Percentiles rank a stretch among this genome's conserved stretches.
phyloP scores from a whole-genome alignment of 2,113 vertebrate species.

The Myiozetetes cayanensis region DNA sequence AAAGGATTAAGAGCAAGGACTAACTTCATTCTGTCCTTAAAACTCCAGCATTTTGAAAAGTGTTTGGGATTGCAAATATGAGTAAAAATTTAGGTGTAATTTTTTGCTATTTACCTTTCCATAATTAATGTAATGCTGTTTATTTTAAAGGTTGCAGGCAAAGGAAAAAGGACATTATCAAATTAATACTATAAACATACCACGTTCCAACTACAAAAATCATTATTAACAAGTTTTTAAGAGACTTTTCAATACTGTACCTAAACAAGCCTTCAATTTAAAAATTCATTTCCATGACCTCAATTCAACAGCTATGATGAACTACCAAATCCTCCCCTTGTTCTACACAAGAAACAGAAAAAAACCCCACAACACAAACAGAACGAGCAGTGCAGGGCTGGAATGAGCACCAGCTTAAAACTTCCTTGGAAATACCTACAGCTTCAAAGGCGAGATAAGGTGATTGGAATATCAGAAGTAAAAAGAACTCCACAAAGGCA shows the following conservation, averaged over 20 bases:
- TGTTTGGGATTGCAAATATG: background rate
- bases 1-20: background rate
- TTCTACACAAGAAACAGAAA: background rate
- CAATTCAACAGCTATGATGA: background rate
- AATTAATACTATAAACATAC: background rate
- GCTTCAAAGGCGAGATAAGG: background rate
- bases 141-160: background rate
- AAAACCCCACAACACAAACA: background rate
- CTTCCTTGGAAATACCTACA: background rate
- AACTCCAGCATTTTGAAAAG: background rate
- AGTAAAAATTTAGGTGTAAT: background rate
- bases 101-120: background rate
- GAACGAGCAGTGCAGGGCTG: fast-evolving
- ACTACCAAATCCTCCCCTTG: background rate
- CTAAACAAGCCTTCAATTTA: background rate
- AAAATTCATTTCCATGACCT: background rate
- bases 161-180: background rate
- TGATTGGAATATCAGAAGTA: background rate
- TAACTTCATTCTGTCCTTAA: background rate
- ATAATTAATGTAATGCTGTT: background rate
- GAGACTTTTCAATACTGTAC: background rate
- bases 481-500: background rate
- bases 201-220: background rate
- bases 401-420: background rate
- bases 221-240: background rate